Evolutionary conservation across 2,797 vertebrate species (phyloP), one percentile per base, ranked within the genome.

Genomic region (Cuniculus paca): DNA sequence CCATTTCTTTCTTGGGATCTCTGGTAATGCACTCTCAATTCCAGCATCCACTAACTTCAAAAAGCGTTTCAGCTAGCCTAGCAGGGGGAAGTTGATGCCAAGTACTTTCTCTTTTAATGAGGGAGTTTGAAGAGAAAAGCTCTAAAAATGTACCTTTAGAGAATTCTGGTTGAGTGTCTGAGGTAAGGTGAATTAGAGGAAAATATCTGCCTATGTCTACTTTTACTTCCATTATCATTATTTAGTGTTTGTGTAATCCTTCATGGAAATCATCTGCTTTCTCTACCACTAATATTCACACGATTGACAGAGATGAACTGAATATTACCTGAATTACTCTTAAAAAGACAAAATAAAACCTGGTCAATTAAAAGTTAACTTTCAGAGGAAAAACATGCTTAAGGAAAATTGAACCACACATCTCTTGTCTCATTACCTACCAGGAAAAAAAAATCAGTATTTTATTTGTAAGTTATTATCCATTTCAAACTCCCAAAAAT

Each of bases 391-490:
- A 50, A 58, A 93, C 75, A 28, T 61, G 34, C 68, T 91, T 75
- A 9, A 88, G 75, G 85, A 94, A 94, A 92, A 88, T 50, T 78
- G 28, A 85, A 68, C 52, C 50, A 77, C 6, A 61, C 9, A n/a
- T 34, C 48, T 90, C 60, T 58, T 75, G 65, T 90, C 68, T 90
- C 74, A 80, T 96, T 92, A 92, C 52, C 81, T 39, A 79, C 20
- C 17, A 70, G 14, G n/a, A 34, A 79, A 28, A 79, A 28, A 50
- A 90, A 78, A 83, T 89, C 63, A 84, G 34, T 89, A 81, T 88
- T 95, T 95, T 91, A 86, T 94, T 90, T 96, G 84, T 65, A 93
- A 90, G 14, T 82, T 83, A 87, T 72, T 20, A 82, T 72, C 50
- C 65, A 79, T 88, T 96, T 90, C 34, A 75, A 86, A 92, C 79